A percentile compares a stretch with the other conserved stretches of the same genome.
Conservation (phyloP, 2,113 vertebrate species). For the Nothocercus julius region DNA sequence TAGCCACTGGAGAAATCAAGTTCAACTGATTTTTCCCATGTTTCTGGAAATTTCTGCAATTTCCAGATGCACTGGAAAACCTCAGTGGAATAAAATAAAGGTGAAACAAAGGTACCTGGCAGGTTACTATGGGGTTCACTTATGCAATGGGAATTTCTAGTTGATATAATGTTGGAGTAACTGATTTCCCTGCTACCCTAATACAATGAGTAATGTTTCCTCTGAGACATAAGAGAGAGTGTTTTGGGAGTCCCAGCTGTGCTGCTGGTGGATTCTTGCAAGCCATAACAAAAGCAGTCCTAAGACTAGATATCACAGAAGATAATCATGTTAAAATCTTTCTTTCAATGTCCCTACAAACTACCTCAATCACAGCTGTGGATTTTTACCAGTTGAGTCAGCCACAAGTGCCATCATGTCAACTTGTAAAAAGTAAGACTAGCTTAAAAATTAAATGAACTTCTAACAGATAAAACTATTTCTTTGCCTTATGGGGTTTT, state of each 20-base stretch:
- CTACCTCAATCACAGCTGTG: neutral
- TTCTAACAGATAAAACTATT: neutral
- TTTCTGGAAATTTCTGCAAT: too few relatives aligned
- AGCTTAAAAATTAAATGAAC: neutral
- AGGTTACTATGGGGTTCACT: neutral
- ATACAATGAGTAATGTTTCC: neutral
- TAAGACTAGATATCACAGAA: neutral
- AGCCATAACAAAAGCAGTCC: neutral
- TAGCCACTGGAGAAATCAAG: neutral
- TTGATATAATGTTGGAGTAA: neutral
- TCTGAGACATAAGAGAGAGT: neutral
- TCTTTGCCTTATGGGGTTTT: neutral
- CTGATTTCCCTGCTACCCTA: rapidly evolving
- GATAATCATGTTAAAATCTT: neutral
- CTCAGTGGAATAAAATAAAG: neutral
- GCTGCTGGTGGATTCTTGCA: neutral
- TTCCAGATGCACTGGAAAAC: neutral
- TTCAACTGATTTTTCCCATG: neutral
- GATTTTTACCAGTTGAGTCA: neutral
- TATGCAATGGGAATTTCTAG: neutral
- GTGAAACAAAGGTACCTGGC: neutral
- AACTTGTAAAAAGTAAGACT: neutral
- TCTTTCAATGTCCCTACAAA: neutral
- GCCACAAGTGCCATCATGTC: neutral
- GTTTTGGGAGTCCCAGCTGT: neutral